A percentile compares a stretch with the other conserved stretches of the same genome.
These are phyloP conservation scores for Drosophila pruinosa DNA, from an alignment of 1,140 invertebrate genomes.

Conservation along the genomic window DNA sequence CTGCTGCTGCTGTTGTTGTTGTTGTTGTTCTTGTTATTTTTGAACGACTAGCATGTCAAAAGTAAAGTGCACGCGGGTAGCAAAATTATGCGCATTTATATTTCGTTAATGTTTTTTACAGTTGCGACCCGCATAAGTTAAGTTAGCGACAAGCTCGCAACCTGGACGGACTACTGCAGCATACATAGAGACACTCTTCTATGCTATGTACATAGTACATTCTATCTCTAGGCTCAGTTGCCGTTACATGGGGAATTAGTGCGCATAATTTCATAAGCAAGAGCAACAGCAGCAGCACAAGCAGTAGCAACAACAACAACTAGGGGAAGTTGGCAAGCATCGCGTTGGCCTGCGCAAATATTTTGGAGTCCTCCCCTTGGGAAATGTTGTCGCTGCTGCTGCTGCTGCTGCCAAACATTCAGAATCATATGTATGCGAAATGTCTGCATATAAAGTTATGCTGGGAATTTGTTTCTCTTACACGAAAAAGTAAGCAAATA, in stretches of 20 bases:
- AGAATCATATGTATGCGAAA: slow-evolving; percentile 50
- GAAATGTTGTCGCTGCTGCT: slow-evolving; percentile 55
- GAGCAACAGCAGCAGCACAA: neutral
- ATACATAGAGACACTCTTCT: neutral
- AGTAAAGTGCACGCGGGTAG: slow-evolving; percentile 33
- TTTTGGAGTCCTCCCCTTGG: slow-evolving; percentile 47
- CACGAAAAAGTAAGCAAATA: slow-evolving; percentile 30
- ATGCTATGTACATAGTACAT: neutral
- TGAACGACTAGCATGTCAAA: slow-evolving; percentile 25
- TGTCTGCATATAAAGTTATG: slow-evolving; percentile 62
- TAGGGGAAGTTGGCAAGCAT: slow-evolving; percentile 47
- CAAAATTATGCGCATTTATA: slow-evolving; percentile 50
- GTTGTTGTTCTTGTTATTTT: slow-evolving; percentile 3
- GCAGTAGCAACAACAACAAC: slow-evolving; percentile 22
- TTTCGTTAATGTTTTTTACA: slow-evolving; percentile 43
- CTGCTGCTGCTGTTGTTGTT: slow-evolving; percentile 9
- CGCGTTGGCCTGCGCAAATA: slow-evolving; percentile 72
- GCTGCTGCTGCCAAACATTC: slow-evolving; percentile 38
- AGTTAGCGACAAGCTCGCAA: slow-evolving; percentile 14
- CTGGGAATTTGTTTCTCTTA: slow-evolving; percentile 60
- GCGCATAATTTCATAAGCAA: slow-evolving; percentile 77
- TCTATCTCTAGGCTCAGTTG: slow-evolving; percentile 48
- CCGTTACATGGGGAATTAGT: slow-evolving; percentile 77
- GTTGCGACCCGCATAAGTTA: slow-evolving; percentile 47
- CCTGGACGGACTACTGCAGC: no score